Conservation (phyloP, 2,797 vertebrate species). For the Argya squamiceps region DNA sequence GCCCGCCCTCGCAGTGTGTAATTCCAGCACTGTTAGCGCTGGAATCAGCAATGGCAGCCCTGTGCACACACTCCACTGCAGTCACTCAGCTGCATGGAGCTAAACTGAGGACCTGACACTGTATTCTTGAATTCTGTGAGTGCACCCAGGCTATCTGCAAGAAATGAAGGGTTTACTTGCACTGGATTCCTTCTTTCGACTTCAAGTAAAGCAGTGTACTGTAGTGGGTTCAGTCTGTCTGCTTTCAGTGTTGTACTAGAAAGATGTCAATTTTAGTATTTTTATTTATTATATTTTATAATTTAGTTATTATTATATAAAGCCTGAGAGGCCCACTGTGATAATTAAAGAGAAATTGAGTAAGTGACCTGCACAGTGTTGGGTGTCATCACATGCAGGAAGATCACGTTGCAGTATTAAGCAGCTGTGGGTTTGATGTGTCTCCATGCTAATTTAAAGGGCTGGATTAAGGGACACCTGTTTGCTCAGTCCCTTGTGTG, state of each 20-base stretch:
- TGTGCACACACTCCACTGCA: neutral
- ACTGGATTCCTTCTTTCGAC: neutral
- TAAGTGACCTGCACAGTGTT: neutral
- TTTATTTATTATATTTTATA: neutral
- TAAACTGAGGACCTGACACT: neutral
- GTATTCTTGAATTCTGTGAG: neutral
- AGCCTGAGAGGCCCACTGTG: neutral
- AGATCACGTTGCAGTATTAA: neutral
- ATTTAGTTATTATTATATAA: neutral
- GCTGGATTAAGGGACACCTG: slow-evolving; percentile 24
- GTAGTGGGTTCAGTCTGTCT: neutral
- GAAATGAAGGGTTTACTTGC: neutral
- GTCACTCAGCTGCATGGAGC: neutral
- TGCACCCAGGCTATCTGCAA: neutral
- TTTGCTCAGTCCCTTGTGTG: neutral
- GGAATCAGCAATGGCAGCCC: neutral
- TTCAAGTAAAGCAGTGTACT: neutral
- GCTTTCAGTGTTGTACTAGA: neutral
- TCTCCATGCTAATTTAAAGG: neutral
- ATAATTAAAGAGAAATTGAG: neutral
- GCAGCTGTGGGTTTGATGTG: neutral
- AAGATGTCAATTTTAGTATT: neutral
- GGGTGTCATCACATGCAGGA: neutral
- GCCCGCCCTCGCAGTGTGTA: neutral
- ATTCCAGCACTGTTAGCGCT: neutral